These are phyloP conservation scores for Hemaris fuciformis DNA, from an alignment of 2,888 invertebrate genomes.

Conservation along the genomic window DNA sequence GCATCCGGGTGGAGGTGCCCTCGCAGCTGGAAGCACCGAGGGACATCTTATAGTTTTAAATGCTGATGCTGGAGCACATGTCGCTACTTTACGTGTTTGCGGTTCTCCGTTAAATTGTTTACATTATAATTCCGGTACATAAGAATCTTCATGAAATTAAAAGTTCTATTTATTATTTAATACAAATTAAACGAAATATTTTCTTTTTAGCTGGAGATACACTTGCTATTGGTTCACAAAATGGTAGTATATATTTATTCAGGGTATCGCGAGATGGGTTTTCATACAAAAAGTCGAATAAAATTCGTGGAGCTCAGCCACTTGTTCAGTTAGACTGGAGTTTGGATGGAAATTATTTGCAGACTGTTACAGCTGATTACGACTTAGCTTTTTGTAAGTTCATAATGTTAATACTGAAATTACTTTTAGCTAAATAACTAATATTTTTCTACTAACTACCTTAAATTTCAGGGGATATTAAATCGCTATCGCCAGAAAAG, in stretches of 20 bases:
- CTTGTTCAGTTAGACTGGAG: conserved; percentile 95
- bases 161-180: neutral
- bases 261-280: conserved; percentile 93
- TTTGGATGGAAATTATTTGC: conserved; percentile 91
- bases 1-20: conserved; percentile 92
- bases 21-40: conserved; percentile 94
- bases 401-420: neutral
- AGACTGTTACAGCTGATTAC: conserved; percentile 94
- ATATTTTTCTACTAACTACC: conserved; percentile 3
- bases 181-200: neutral
- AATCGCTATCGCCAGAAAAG: conserved; percentile 91
- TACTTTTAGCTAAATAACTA: neutral
- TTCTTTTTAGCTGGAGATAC: conserved; percentile 88
- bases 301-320: conserved; percentile 92
- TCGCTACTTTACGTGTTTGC: conserved; percentile 92
- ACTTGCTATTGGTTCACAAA: conserved; percentile 94
- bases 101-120: conserved; percentile 93
- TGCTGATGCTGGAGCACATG: conserved; percentile 92
- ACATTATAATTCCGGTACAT: conserved; percentile 91
- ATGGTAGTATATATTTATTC: conserved; percentile 88
- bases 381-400: conserved; percentile 93
- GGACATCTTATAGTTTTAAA: conserved; percentile 93
- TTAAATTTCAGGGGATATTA: conserved; percentile 89
- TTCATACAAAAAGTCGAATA: conserved; percentile 93
- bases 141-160: neutral